Conservation (phyloP, 1,140 invertebrate genomes). For the Anadara kagoshimensis region DNA sequence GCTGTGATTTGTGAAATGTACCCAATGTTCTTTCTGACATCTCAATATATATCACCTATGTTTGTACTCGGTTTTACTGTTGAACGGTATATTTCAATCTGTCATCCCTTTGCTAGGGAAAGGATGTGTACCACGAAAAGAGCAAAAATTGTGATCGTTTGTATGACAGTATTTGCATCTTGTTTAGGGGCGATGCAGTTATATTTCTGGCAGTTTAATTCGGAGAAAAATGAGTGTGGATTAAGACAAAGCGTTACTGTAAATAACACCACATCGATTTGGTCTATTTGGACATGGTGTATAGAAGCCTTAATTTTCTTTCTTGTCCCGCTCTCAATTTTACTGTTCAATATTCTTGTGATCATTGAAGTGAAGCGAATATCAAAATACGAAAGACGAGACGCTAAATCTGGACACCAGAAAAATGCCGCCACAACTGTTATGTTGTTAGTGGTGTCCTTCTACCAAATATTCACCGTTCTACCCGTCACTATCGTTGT, state of each 20-base stretch:
- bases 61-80: conserved; percentile 87
- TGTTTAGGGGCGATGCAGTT: conserved; percentile 60
- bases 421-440: conserved; percentile 65
- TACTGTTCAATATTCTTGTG: conserved; percentile 69
- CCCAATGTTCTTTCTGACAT: conserved; percentile 58
- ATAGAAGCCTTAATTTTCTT: conserved; percentile 66
- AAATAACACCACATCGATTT: conserved; percentile 45
- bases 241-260: conserved; percentile 42
- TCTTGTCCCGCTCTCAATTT: conserved; percentile 60
- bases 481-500: conserved; percentile 67
- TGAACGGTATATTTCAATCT: conserved; percentile 96
- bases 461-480: conserved; percentile 71
- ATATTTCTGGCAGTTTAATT: conserved; percentile 67
- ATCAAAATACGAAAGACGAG: conserved; percentile 53
- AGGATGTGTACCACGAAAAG: conserved; percentile 85
- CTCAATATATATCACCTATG: conserved; percentile 70
- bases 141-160: conserved; percentile 80
- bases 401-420: conserved; percentile 46
- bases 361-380: conserved; percentile 65
- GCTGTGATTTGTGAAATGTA: conserved; percentile 64
- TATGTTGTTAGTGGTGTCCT: conserved; percentile 70
- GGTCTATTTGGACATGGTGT: conserved; percentile 60
- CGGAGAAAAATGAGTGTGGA: conserved; percentile 40
- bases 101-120: conserved; percentile 88
- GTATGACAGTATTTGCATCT: conserved; percentile 44